Base-by-base conservation (phyloP, 2,888 invertebrate species). In the Drosophila mercatorum region DNA sequence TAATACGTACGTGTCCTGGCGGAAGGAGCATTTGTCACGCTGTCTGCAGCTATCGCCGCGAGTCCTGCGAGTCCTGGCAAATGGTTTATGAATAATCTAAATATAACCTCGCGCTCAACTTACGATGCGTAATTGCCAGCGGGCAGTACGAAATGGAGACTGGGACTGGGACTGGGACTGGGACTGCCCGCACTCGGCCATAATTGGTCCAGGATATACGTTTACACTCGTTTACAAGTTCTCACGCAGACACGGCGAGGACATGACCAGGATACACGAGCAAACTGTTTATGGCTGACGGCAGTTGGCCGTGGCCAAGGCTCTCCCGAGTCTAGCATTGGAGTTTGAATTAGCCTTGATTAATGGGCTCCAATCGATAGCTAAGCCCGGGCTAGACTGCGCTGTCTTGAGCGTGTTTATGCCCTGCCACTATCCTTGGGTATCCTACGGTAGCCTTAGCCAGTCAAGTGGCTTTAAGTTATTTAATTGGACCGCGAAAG, bases 1-100 rank as follows among this genome's bases (percentile, higher is more conserved):
- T 80, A 70, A 28, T 40, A 26, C 14, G 44, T 40, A 67, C 67
- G 67, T 67, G 67, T 56, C 49, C 41, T n/a, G 36, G 47, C 67
- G 47, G 43, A 26, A n/a, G 8, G n/a, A n/a, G 17, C 47, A 55
- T 49, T 65, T 55, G 47, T 59, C 65, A 55, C 53, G 47, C 22
- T 41, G 64, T 52, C 46, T 52, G 26, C 62, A 6, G 11, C 7
- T 43, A 52, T 12, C 26, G 41, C 43, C 34, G 7, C 22, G 43
- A n/a, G 47, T 28, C 4, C 36, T n/a, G 2, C 44, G 17, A n/a
- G 46, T 31, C 11, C 17, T 34, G 5, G 22, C 12, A 11, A 47
- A 41, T 22, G 59, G 14, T 34, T 63, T 63, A 57, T 64, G 51
- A 68, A 52, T 52, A 52, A 57, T 51, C 65, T 17, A 59, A 43